phyloP scores from a whole-genome alignment of 2,888 invertebrate species.

The Eupeodes luniger region DNA sequence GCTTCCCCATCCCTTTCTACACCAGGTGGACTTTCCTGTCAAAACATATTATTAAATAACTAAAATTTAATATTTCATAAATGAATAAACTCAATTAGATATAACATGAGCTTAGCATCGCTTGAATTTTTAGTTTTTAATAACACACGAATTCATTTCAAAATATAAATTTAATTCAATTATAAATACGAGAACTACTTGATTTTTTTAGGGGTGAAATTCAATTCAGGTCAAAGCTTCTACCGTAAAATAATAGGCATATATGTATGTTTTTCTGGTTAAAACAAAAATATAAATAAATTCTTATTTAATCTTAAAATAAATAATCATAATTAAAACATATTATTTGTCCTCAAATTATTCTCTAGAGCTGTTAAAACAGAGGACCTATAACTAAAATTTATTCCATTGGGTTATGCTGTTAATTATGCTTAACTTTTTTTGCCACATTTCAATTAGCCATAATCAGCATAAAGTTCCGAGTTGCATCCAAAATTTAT shows the following conservation, averaged over 20 bases:
- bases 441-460: conserved; percentile 54
- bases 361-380: background rate
- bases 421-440: conserved; percentile 2
- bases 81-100: no score
- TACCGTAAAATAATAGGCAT: background rate
- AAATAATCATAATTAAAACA: conserved; percentile 18
- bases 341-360: conserved; percentile 2
- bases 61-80: no score
- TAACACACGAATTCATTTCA: background rate
- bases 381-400: conserved; percentile 3
- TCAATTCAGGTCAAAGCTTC: conserved; percentile 34
- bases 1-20: no score
- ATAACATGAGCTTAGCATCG: no score
- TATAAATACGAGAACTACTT: background rate
- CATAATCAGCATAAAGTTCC: conserved; percentile 37
- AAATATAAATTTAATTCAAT: conserved; percentile 15
- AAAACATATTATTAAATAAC: no score
- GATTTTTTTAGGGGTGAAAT: background rate
- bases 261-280: background rate
- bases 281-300: background rate
- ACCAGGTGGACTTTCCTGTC: no score
- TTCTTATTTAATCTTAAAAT: background rate
- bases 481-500: conserved; percentile 13
- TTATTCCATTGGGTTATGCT: conserved; percentile 12
- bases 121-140: background rate